Evolutionary conservation across 1,140 invertebrate species (phyloP).

Genomic region (Rhopalosiphum maidis): DNA sequence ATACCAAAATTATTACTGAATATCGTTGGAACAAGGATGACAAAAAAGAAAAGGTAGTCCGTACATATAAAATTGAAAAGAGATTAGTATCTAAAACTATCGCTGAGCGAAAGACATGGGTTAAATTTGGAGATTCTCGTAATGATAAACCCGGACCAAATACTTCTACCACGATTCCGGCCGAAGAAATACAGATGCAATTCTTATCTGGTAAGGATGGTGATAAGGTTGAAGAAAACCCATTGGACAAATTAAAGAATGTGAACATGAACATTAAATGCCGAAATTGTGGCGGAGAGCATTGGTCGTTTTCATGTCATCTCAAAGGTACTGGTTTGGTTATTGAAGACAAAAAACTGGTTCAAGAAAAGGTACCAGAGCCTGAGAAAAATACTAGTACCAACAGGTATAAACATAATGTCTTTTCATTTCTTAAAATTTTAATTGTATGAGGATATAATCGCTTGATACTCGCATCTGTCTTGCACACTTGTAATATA

Average conservation of each 20-base stretch:
- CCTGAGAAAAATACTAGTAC: conserved; percentile 44
- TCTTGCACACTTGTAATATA: background rate
- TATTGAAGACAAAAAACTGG: conserved; percentile 40
- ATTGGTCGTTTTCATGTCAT: conserved; percentile 97
- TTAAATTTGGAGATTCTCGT: conserved; percentile 90
- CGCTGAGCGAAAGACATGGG: conserved; percentile 89
- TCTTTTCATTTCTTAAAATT: background rate
- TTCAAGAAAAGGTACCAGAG: conserved; percentile 28
- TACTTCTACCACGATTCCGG: conserved; percentile 92
- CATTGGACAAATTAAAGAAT: conserved; percentile 76
- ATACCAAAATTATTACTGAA: conserved; percentile 87
- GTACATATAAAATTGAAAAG: conserved; percentile 91
- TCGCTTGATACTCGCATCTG: background rate
- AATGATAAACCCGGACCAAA: conserved; percentile 94
- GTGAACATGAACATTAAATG: conserved; percentile 89
- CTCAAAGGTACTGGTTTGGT: conserved; percentile 79
- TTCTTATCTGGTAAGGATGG: conserved; percentile 87
- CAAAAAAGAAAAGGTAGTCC: conserved; percentile 82
- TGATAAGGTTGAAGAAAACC: conserved; percentile 84
- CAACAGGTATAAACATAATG: conserved; percentile 3
- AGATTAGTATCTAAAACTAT: conserved; percentile 91
- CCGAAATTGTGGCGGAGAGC: conserved; percentile 92
- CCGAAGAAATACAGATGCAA: conserved; percentile 94
- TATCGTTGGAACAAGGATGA: conserved; percentile 90
- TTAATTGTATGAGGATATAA: background rate